Percentiles rank a stretch among this genome's conserved stretches.
These are phyloP conservation scores for Spongilla lacustris DNA, from an alignment of 37 sponge, comb jelly and placozoan species.

Conservation along the genomic window DNA sequence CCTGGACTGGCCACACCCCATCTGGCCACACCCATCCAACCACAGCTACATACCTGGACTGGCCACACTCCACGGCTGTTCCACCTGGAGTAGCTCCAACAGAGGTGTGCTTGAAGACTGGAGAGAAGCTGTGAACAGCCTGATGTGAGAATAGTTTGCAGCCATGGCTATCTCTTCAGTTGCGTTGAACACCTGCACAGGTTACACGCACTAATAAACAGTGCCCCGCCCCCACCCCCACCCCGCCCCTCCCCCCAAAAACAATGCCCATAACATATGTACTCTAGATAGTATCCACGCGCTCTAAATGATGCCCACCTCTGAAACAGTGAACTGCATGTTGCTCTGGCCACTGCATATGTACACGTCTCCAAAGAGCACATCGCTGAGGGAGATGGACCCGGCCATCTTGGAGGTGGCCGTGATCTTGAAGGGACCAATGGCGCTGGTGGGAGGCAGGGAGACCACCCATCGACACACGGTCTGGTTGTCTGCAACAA, in stretches of 20 bases:
- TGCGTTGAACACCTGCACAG: slow-evolving; percentile 63
- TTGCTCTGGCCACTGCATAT: slow-evolving; percentile 85
- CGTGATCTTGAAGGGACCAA: slow-evolving; percentile 22
- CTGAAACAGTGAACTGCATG: slow-evolving; percentile 61
- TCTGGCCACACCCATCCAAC: no score
- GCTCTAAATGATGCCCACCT: slow-evolving; percentile 24
- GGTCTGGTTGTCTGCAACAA: not conserved
- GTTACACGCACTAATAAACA: not conserved
- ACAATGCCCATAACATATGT: not conserved
- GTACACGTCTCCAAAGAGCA: slow-evolving; percentile 81
- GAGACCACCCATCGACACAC: slow-evolving; percentile 32
- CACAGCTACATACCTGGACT: slow-evolving; percentile 40
- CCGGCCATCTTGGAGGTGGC: slow-evolving; percentile 31
- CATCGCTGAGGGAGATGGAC: slow-evolving; percentile 39
- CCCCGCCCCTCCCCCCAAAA: not conserved
- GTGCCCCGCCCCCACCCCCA: not conserved
- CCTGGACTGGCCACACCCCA: slow-evolving; percentile 57
- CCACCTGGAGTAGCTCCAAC: slow-evolving; percentile 31
- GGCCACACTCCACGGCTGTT: slow-evolving; percentile 51
- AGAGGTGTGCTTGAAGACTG: slow-evolving; percentile 45
- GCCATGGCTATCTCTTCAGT: slow-evolving; percentile 59
- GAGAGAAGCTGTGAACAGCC: slow-evolving; percentile 64
- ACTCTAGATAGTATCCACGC: not conserved
- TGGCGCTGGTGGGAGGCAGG: slow-evolving; percentile 36
- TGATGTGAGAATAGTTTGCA: slow-evolving; percentile 54